phyloP scores from a whole-genome alignment of 2,113 vertebrate species.

The Ardeotis arabs region DNA sequence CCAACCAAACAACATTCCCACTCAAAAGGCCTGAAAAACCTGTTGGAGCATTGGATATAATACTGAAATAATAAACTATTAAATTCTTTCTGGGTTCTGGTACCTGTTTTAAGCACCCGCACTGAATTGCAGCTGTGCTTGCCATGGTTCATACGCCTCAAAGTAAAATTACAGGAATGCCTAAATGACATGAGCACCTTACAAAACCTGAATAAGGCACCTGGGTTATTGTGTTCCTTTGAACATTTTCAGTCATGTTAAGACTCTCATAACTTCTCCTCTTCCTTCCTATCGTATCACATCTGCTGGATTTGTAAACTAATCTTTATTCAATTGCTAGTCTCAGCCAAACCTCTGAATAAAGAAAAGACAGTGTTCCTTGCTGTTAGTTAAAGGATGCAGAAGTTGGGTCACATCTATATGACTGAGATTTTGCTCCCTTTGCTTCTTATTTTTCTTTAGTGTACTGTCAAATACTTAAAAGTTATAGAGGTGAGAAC shows the following conservation, averaged over 20 bases:
- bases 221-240: neutral
- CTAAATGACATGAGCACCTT: fast-evolving
- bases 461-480: neutral
- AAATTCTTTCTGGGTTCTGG: neutral
- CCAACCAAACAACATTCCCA: neutral
- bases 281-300: neutral
- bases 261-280: neutral
- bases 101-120: neutral
- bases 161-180: neutral
- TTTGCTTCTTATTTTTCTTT: neutral
- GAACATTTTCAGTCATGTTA: neutral
- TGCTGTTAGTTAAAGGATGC: neutral
- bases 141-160: neutral
- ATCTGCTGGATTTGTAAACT: neutral
- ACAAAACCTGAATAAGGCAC: neutral
- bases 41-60: neutral
- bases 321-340: neutral
- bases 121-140: neutral
- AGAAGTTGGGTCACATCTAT: neutral
- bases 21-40: neutral
- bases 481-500: neutral
- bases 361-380: neutral
- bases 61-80: neutral
- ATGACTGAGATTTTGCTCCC: neutral
- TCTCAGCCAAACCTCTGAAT: neutral